Conservation (phyloP, 2,888 invertebrate genomes). For the Cryptophagus acutangulus region DNA sequence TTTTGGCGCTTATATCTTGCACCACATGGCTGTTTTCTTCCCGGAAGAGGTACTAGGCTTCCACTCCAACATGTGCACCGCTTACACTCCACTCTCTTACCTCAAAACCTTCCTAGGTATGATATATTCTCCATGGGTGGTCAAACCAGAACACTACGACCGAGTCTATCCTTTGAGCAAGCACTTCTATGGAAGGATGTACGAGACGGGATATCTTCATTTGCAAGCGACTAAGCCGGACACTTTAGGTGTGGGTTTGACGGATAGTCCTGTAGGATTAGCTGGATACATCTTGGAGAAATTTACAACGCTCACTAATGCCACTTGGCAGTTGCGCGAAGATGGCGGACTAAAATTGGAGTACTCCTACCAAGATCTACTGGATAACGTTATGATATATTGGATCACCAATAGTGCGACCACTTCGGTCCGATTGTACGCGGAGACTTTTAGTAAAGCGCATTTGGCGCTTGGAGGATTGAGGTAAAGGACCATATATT, state of each 20-base stretch:
- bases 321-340: slow-evolving; percentile 44
- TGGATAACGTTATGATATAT: slow-evolving; percentile 79
- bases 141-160: slow-evolving; percentile 52
- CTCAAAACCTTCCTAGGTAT: slow-evolving; percentile 48
- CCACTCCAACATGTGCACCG: slow-evolving; percentile 60
- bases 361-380: slow-evolving; percentile 63
- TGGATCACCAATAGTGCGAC: slow-evolving; percentile 70
- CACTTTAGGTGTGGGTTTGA: slow-evolving; percentile 65
- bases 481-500: slow-evolving; percentile 20
- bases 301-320: slow-evolving; percentile 71
- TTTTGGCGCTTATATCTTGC: slow-evolving; percentile 67
- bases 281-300: slow-evolving; percentile 90
- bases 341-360: slow-evolving; percentile 65
- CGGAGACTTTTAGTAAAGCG: slow-evolving; percentile 52
- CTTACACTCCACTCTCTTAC: slow-evolving; percentile 41
- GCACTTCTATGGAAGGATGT: slow-evolving; percentile 43
- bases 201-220: slow-evolving; percentile 64
- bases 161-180: slow-evolving; percentile 52
- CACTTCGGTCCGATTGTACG: slow-evolving; percentile 68
- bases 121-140: slow-evolving; percentile 54
- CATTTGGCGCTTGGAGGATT: slow-evolving; percentile 8
- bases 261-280: slow-evolving; percentile 77
- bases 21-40: slow-evolving; percentile 58
- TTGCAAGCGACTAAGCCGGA: slow-evolving; percentile 87
- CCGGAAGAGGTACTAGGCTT: slow-evolving; percentile 55